phyloP scores from a whole-genome alignment of 2,113 vertebrate species.

The Carollia perspicillata region DNA sequence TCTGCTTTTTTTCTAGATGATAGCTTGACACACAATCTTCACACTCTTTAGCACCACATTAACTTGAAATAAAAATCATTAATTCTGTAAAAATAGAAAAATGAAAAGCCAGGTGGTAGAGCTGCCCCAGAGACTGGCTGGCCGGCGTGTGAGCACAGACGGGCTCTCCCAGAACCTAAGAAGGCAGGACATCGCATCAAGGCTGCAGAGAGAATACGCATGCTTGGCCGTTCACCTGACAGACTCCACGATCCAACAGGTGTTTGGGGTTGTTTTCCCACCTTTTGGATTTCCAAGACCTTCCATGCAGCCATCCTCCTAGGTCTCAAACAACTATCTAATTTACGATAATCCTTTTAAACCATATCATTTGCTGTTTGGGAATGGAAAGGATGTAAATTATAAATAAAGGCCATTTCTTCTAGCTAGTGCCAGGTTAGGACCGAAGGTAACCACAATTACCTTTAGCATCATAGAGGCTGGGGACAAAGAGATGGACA shows the following conservation, averaged over 20 bases:
- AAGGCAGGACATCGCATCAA: not conserved
- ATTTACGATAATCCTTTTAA: not conserved
- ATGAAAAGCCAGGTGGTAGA: not conserved
- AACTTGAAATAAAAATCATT: not conserved
- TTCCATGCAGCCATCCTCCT: not conserved
- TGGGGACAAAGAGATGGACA: not conserved
- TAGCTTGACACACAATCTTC: not conserved
- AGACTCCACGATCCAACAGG: not conserved
- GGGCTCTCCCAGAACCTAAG: not conserved
- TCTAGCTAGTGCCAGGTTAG: not conserved
- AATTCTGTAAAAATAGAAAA: not conserved
- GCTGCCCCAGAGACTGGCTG: not conserved
- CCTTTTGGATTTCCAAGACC: not conserved
- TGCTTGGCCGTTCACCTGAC: not conserved
- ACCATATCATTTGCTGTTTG: not conserved
- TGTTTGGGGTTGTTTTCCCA: not conserved
- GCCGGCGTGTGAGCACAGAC: not conserved
- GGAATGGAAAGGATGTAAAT: slow-evolving; percentile 11
- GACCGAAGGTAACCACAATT: not conserved
- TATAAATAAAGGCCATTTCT: slow-evolving; percentile 39
- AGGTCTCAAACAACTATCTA: not conserved
- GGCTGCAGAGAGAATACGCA: not conserved
- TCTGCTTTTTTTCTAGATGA: not conserved
- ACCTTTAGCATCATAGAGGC: not conserved
- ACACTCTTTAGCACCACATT: not conserved